These are phyloP conservation scores for Amphiura filiformis DNA, from an alignment of 35 echinoderm and acorn worm genomes.

Conservation along the genomic window DNA sequence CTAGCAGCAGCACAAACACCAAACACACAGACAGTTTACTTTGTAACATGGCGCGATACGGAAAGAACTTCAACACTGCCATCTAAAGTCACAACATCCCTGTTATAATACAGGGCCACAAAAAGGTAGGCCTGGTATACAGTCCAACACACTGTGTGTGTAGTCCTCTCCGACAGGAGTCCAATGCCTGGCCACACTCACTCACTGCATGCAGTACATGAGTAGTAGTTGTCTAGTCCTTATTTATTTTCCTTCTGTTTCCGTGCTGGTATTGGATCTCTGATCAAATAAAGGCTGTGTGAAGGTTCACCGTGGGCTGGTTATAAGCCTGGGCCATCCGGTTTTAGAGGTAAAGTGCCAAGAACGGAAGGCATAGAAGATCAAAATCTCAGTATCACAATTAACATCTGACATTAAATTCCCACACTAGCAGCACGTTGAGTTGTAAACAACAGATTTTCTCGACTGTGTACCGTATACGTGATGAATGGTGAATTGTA, in stretches of 20 bases:
- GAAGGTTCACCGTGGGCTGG: neutral
- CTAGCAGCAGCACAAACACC: conserved; percentile 3
- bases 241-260: neutral
- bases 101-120: neutral
- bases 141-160: neutral
- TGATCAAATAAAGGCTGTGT: neutral
- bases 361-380: neutral
- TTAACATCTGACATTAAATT: neutral
- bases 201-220: neutral
- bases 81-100: neutral
- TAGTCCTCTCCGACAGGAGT: neutral
- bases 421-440: neutral
- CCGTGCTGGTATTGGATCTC: neutral
- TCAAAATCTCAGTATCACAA: neutral
- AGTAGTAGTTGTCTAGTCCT: neutral
- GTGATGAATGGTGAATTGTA: neutral
- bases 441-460: neutral
- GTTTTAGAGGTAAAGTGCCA: neutral
- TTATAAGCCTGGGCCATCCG: neutral
- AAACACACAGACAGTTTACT: conserved; percentile 19
- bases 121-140: neutral
- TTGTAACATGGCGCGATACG: conserved; percentile 32
- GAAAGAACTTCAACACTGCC: conserved; percentile 4
- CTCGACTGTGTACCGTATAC: neutral
- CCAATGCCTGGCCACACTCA: neutral